phyloP scores from a whole-genome alignment of 2,797 vertebrate genomes.

The Sarcoramphus papa region DNA sequence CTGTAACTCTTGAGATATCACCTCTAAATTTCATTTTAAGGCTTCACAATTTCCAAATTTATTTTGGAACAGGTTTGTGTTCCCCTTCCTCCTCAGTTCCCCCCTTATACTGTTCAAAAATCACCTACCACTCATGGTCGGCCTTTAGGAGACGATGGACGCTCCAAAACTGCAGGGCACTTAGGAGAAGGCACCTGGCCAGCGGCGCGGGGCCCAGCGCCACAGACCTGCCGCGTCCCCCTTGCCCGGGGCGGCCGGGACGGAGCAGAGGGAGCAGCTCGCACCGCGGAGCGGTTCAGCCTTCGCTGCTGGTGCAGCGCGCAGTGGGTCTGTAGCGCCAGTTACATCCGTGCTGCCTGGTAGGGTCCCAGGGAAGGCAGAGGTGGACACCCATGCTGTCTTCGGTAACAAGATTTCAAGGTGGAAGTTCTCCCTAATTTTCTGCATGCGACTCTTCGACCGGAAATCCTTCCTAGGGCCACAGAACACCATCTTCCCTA shows the following conservation, averaged over 20 bases:
- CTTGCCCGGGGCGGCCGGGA: background rate
- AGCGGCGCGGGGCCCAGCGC: background rate
- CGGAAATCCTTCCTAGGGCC: background rate
- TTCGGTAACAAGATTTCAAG: background rate
- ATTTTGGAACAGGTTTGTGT: background rate
- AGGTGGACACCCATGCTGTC: background rate
- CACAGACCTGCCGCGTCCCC: background rate
- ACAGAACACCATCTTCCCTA: background rate
- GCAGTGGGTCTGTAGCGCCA: background rate
- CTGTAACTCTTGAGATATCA: too few species aligned
- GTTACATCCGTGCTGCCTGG: too few species aligned
- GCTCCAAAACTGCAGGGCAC: background rate
- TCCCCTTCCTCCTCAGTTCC: background rate
- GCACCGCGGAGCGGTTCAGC: too few species aligned
- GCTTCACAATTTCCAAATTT: background rate
- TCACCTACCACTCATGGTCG: too few species aligned
- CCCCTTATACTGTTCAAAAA: background rate
- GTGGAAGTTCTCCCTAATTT: background rate
- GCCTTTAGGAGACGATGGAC: background rate
- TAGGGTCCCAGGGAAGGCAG: background rate
- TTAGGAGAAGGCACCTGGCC: background rate
- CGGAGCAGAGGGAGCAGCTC: background rate
- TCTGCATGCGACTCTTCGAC: background rate
- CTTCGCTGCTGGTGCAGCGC: too few species aligned
- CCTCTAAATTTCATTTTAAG: background rate